phyloP scores from a whole-genome alignment of 2,888 invertebrate species.

The Malthinus flaveolus region DNA sequence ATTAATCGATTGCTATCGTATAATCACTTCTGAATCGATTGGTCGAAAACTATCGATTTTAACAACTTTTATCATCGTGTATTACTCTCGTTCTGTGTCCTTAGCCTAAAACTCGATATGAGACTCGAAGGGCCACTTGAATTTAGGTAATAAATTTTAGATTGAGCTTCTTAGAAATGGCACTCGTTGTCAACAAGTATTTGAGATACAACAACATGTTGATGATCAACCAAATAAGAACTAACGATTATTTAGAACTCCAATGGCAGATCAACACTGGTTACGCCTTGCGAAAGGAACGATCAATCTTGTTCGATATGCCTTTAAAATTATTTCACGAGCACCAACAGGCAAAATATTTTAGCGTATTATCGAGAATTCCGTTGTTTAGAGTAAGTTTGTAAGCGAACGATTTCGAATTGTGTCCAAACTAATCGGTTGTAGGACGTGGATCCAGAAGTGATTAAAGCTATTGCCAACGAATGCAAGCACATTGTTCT shows the following conservation, averaged over 20 bases:
- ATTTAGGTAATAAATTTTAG: constrained; percentile 16
- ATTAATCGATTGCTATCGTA: too few relatives aligned
- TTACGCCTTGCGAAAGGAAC: constrained; percentile 22
- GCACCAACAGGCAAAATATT: constrained; percentile 30
- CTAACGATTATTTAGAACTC: constrained; percentile 34
- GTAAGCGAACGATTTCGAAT: too few relatives aligned
- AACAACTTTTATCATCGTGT: too few relatives aligned
- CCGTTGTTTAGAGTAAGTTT: constrained; percentile 34
- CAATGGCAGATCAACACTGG: constrained; percentile 37
- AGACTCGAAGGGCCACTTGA: not conserved
- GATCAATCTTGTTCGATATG: constrained; percentile 29
- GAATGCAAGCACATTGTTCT: constrained; percentile 25
- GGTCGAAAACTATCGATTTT: too few relatives aligned
- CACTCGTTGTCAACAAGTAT: constrained; percentile 32
- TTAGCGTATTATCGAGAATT: constrained; percentile 21
- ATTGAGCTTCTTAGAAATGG: constrained; percentile 31
- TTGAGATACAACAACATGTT: constrained; percentile 33
- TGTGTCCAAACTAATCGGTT: not conserved
- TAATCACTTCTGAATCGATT: too few relatives aligned
- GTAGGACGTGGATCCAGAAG: constrained; percentile 19
- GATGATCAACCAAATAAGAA: constrained; percentile 26
- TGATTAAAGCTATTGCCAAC: constrained; percentile 27
- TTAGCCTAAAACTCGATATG: too few relatives aligned
- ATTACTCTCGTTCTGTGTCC: too few relatives aligned
- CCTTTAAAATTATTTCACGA: constrained; percentile 29